These are phyloP conservation scores for Irena cyanogastra DNA, from an alignment of 2,113 vertebrate genomes.

Conservation along the genomic window DNA sequence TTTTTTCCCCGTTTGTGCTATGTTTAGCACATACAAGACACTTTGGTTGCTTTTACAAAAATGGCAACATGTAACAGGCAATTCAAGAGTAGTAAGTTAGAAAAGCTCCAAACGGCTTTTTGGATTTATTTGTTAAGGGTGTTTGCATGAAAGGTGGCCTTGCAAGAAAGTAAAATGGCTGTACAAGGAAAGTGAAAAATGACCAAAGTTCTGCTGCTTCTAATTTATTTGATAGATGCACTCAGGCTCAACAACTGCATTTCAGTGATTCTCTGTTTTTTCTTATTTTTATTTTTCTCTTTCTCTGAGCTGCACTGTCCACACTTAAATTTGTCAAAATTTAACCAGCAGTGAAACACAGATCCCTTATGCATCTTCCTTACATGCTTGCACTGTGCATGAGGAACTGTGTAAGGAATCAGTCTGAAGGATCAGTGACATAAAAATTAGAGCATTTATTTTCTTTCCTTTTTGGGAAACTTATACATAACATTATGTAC, in stretches of 20 bases:
- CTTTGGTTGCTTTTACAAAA: neutral
- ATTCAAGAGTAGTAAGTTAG: neutral
- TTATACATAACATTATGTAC: neutral
- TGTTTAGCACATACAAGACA: neutral
- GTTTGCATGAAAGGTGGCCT: neutral
- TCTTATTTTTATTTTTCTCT: neutral
- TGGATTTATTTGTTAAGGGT: neutral
- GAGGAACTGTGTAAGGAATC: too few relatives aligned
- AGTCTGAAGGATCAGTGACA: too few relatives aligned
- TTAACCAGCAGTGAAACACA: neutral
- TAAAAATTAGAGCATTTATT: too few relatives aligned
- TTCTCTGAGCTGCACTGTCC: neutral
- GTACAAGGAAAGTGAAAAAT: neutral
- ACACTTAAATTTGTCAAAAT: neutral
- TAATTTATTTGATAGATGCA: conserved; percentile 16
- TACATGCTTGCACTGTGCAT: too few relatives aligned
- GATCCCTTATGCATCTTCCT: neutral
- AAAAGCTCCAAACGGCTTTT: neutral
- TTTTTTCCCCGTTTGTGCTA: fast-evolving
- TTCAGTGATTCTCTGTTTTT: neutral
- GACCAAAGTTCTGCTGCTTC: neutral
- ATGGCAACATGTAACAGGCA: neutral
- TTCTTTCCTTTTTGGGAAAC: neutral
- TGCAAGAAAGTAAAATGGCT: neutral
- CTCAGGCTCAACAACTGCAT: neutral